phyloP scores from a whole-genome alignment of 2,113 vertebrate species.

The Taxidea taxus region DNA sequence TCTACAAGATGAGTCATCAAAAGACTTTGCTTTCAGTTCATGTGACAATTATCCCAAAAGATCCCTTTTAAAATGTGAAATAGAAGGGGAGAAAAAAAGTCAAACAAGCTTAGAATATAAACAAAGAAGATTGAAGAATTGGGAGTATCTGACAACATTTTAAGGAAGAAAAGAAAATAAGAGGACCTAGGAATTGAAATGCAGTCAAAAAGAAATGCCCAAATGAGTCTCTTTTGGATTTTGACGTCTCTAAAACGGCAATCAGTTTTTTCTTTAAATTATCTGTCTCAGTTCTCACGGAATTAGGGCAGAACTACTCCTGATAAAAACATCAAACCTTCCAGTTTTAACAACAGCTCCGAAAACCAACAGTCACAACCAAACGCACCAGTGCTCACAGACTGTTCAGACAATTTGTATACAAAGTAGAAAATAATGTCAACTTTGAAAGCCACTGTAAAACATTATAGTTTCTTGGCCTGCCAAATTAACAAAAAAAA shows the following conservation, averaged over 20 bases:
- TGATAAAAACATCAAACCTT: not conserved
- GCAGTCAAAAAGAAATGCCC: not conserved
- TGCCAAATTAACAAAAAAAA: not conserved
- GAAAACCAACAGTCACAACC: not conserved
- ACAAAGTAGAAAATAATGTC: not conserved
- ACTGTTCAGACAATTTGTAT: not conserved
- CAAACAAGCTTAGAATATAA: constrained; percentile 37
- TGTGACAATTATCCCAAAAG: constrained; percentile 21
- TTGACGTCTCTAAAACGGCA: not conserved
- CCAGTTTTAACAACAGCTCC: not conserved
- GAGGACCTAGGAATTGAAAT: not conserved
- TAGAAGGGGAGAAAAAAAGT: not conserved
- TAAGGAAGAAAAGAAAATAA: not conserved
- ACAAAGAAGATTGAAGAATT: not conserved
- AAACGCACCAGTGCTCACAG: not conserved
- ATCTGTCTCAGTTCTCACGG: not conserved
- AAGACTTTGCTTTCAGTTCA: not conserved
- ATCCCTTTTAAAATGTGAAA: constrained; percentile 51
- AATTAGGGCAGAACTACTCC: not conserved
- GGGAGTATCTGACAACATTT: not conserved
- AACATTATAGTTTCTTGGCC: not conserved
- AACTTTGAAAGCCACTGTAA: not conserved
- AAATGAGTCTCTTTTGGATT: not conserved
- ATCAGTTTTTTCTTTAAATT: not conserved
- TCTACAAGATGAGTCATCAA: not conserved